These are phyloP conservation scores for Rhagonycha lutea DNA, from an alignment of 2,888 invertebrate species.

Conservation along the genomic window DNA sequence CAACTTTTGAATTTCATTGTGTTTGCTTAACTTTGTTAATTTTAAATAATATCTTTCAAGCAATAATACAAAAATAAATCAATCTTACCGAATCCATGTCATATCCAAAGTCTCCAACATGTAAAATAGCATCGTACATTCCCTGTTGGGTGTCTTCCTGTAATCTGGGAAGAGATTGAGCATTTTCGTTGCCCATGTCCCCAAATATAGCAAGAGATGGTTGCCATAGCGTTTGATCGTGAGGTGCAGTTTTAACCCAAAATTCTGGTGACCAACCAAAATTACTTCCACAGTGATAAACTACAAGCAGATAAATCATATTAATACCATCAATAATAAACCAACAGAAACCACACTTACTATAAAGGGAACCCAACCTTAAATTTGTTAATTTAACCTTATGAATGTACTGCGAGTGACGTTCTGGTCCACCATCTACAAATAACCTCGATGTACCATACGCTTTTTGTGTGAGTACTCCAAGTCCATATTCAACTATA, in stretches of 20 bases:
- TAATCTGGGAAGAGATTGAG: constrained; percentile 80
- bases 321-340: background rate
- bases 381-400: constrained; percentile 68
- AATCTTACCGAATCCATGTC: constrained; percentile 76
- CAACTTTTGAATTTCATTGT: too few relatives aligned
- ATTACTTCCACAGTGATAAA: constrained; percentile 79
- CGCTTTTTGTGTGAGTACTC: constrained; percentile 59
- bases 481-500: constrained; percentile 75
- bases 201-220: constrained; percentile 87
- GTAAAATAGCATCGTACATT: constrained; percentile 84
- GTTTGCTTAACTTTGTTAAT: too few relatives aligned
- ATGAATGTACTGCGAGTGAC: constrained; percentile 76
- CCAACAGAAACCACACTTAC: constrained; percentile 49
- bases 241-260: constrained; percentile 74
- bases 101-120: constrained; percentile 95
- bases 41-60: background rate
- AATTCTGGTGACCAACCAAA: constrained; percentile 83
- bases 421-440: constrained; percentile 72
- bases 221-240: constrained; percentile 66
- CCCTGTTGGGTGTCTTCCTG: constrained; percentile 82
- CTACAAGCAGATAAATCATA: constrained; percentile 18
- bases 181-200: constrained; percentile 93
- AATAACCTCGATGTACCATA: constrained; percentile 66
- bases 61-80: background rate
- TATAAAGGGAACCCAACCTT: constrained; percentile 65